phyloP scores from a whole-genome alignment of 2,797 vertebrate genomes.

The Acanthurus tractus region DNA sequence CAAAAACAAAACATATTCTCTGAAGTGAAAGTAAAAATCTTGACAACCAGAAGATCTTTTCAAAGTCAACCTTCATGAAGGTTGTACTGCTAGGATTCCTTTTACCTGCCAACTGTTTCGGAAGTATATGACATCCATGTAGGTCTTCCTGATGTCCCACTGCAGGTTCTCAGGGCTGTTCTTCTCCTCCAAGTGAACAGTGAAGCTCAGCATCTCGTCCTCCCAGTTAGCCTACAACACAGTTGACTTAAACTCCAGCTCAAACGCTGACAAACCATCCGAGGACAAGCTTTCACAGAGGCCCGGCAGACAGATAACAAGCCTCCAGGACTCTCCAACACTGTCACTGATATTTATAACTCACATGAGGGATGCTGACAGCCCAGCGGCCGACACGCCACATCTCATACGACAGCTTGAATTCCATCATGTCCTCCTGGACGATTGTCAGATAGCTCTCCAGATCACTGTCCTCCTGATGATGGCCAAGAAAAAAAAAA shows the following conservation, averaged over 20 bases:
- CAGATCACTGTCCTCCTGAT: constrained; percentile 79
- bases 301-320: constrained; percentile 46
- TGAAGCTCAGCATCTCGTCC: constrained; percentile 77
- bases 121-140: constrained; percentile 80
- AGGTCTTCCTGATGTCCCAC: constrained; percentile 85
- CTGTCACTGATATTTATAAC: constrained; percentile 62
- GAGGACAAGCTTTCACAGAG: constrained; percentile 56
- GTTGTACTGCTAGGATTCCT: not conserved
- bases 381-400: constrained; percentile 84
- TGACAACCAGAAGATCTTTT: not conserved
- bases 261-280: constrained; percentile 49
- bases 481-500: constrained; percentile 21
- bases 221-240: constrained; percentile 75
- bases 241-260: constrained; percentile 39
- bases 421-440: constrained; percentile 85
- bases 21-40: not conserved
- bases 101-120: constrained; percentile 82
- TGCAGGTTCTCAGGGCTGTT: constrained; percentile 84
- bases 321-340: constrained; percentile 46
- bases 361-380: constrained; percentile 84
- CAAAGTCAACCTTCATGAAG: not conserved
- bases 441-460: constrained; percentile 72
- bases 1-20: not conserved
- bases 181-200: constrained; percentile 82
- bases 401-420: constrained; percentile 87